Evolutionary conservation across 2,888 invertebrate genomes (phyloP), one percentile per base, ranked within the genome.

Genomic region (Philereme transversata): DNA sequence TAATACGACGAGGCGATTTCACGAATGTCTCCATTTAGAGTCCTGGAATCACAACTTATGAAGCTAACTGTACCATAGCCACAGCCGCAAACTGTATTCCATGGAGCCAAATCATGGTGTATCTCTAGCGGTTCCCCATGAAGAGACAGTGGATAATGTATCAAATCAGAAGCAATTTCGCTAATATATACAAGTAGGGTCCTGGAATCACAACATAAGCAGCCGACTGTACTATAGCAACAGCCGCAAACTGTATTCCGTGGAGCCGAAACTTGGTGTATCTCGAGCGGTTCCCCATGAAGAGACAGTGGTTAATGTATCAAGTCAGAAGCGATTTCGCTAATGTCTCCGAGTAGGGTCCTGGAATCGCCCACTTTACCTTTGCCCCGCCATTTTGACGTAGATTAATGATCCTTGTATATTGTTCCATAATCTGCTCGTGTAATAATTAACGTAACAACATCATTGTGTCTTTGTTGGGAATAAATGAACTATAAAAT

Each of bases 1-100:
- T 78, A 82, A 84, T 83, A 85, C 82, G 75, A n/a, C n/a, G 76
- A 71, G 77, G 74, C 76, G 76, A 83, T 87, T 84, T 79, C 73
- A 77, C 76, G 83, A 84, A 87, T 86, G 83, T 83, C 75, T 76
- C 68, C 68, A 83, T 83, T 80, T 81, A 84, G 82, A 74, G 74
- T 68, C 51, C 68, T 69, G 65, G 73, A 73, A 76, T 73, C 76
- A 75, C 76, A 5, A 3, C 38, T 8, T 38, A 38, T 38, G 6
- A 1, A 38, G 8, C 38, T 38, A 3, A 5, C 6, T 4, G 33
- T 33, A 9, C 41, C 8, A 10, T 35, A 51, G 10, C 51, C 10
- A 35, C n/a, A 52, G 5, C 48, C 8, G 35, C 11, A 9, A 5
- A 11, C 11, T 34, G 36, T 22, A 47, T 41, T 34, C 51, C 33